These are phyloP conservation scores for Ibidorhyncha struthersii DNA, from an alignment of 2,113 vertebrate species.

Conservation along the genomic window DNA sequence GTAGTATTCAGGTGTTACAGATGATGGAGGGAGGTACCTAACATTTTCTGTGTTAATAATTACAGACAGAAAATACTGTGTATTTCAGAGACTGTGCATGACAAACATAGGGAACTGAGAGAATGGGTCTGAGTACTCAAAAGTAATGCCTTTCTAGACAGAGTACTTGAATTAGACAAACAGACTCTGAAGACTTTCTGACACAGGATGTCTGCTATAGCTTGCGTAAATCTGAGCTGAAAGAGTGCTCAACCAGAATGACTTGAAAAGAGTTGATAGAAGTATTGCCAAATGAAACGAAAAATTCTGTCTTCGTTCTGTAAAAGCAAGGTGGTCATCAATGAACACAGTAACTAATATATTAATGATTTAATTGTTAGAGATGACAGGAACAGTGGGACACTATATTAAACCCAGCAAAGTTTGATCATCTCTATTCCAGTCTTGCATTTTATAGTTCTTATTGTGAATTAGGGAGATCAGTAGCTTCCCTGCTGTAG, in stretches of 20 bases:
- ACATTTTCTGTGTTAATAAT: neutral
- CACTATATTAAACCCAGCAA: neutral
- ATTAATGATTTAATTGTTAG: neutral
- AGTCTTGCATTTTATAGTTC: neutral
- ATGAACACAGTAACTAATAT: neutral
- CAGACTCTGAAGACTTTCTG: neutral
- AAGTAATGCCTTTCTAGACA: neutral
- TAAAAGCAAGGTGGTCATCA: neutral
- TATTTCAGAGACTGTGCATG: neutral
- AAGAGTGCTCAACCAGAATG: neutral
- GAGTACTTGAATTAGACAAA: neutral
- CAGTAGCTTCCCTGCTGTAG: neutral
- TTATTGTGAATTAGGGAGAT: neutral
- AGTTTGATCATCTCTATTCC: neutral
- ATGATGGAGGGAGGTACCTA: neutral
- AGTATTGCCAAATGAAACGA: neutral
- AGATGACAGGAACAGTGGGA: neutral
- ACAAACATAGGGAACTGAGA: neutral
- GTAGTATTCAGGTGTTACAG: neutral
- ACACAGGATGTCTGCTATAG: neutral
- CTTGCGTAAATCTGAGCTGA: neutral
- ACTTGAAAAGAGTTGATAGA: neutral
- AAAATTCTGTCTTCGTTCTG: neutral
- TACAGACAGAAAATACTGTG: neutral
- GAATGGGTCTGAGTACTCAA: neutral